Percentiles rank a stretch among this genome's conserved stretches.
These are phyloP conservation scores for Tolmerus cingulatus DNA, from an alignment of 2,888 invertebrate species.

Conservation along the genomic window DNA sequence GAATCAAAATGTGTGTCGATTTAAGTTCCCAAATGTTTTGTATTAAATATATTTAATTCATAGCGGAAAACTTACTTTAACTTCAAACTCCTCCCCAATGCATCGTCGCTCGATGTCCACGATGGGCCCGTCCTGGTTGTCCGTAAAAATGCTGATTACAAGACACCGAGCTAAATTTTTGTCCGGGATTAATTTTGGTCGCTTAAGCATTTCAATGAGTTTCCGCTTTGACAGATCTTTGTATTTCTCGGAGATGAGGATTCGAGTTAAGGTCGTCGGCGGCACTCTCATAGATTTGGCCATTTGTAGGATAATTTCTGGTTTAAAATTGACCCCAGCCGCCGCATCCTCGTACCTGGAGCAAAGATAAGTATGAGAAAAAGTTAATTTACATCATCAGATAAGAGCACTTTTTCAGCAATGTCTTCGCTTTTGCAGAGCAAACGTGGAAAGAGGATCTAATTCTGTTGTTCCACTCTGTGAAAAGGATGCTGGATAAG, in stretches of 20 bases:
- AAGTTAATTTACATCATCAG: no score
- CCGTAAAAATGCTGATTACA: constrained; percentile 76
- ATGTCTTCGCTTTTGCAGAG: constrained; percentile 67
- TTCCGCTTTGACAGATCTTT: constrained; percentile 53
- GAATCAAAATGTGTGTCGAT: no score
- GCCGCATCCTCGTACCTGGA: not conserved
- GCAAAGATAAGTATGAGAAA: no score
- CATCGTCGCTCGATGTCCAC: constrained; percentile 81
- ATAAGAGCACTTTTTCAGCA: constrained; percentile 64
- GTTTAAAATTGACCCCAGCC: not conserved
- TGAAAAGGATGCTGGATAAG: constrained; percentile 74
- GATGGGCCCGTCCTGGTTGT: constrained; percentile 84
- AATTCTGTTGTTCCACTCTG: constrained; percentile 72
- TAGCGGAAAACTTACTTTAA: constrained; percentile 65
- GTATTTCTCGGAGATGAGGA: constrained; percentile 58
- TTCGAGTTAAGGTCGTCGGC: constrained; percentile 57
- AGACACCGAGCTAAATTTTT: constrained; percentile 57
- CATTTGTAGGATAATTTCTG: not conserved
- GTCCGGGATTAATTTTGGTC: constrained; percentile 58
- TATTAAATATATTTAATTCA: not conserved
- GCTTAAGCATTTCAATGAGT: constrained; percentile 56
- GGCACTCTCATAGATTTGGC: constrained; percentile 50
- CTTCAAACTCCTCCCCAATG: constrained; percentile 86
- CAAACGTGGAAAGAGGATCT: constrained; percentile 71
- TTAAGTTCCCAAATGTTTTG: no score